phyloP scores from a whole-genome alignment of 2,797 vertebrate species.

The Gymnoscopelus braueri region DNA sequence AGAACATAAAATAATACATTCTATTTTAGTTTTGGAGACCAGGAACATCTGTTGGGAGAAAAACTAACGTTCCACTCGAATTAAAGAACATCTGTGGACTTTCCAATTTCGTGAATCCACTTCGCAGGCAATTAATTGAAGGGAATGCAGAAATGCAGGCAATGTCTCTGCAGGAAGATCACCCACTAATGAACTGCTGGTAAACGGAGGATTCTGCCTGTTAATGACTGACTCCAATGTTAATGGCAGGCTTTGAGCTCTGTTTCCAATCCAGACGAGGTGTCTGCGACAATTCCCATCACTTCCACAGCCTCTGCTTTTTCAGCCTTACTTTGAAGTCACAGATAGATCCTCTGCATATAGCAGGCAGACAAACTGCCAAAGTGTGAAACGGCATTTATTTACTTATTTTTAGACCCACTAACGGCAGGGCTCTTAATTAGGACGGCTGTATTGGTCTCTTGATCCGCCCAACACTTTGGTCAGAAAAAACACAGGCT shows the following conservation, averaged over 20 bases:
- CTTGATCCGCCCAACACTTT: slow-evolving; percentile 40
- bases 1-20: slow-evolving; percentile 28
- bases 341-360: slow-evolving; percentile 61
- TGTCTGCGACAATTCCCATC: slow-evolving; percentile 66
- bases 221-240: slow-evolving; percentile 66
- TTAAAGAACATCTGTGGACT: slow-evolving; percentile 68
- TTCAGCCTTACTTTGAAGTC: slow-evolving; percentile 50
- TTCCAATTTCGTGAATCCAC: slow-evolving; percentile 66
- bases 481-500: too few species aligned
- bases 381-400: slow-evolving; percentile 46
- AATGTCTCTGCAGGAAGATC: slow-evolving; percentile 61
- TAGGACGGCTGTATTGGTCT: background rate
- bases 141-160: slow-evolving; percentile 58
- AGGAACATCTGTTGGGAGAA: slow-evolving; percentile 66
- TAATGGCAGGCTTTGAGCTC: slow-evolving; percentile 33
- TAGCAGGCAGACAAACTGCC: slow-evolving; percentile 45
- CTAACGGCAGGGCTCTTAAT: too few species aligned
- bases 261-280: slow-evolving; percentile 48
- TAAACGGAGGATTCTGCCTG: slow-evolving; percentile 66
- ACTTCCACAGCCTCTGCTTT: slow-evolving; percentile 62
- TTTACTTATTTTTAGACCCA: slow-evolving; percentile 3
- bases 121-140: slow-evolving; percentile 67
- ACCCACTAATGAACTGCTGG: slow-evolving; percentile 68
- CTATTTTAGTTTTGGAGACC: slow-evolving; percentile 54
- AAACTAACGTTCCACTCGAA: slow-evolving; percentile 59